Conservation (phyloP, 2,113 vertebrate genomes). For the Pachycephala philippinensis region DNA sequence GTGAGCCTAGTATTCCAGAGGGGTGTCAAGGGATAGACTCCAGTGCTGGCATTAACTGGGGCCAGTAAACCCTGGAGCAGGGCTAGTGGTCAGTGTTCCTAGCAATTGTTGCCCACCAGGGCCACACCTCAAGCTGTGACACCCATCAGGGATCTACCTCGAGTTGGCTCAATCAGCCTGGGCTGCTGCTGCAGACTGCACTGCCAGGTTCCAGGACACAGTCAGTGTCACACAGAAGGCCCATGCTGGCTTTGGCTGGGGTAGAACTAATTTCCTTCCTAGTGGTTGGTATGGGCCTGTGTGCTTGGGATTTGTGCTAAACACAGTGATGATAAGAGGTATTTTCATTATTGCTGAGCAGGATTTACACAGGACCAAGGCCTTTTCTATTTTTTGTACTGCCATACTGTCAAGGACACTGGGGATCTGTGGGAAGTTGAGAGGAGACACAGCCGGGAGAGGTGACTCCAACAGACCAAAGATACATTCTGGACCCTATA, state of each 20-base stretch:
- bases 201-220: too few species aligned
- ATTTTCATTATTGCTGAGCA: neutral
- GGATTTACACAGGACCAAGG: neutral
- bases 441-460: neutral
- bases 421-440: neutral
- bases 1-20: neutral
- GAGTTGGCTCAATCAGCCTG: neutral
- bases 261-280: neutral
- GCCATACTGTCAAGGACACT: neutral
- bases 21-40: neutral
- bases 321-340: neutral
- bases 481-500: neutral
- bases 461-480: neutral
- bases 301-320: neutral
- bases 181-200: neutral
- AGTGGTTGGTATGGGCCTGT: neutral
- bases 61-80: neutral
- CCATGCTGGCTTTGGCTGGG: neutral
- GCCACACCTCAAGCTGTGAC: neutral
- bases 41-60: rapidly evolving
- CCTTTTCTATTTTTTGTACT: neutral
- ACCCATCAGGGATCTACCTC: neutral
- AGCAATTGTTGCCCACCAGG: neutral
- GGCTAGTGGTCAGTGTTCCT: rapidly evolving
- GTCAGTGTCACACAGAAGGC: rapidly evolving